Conservation (phyloP, 2,888 invertebrate genomes). For the Hyalella azteca region DNA sequence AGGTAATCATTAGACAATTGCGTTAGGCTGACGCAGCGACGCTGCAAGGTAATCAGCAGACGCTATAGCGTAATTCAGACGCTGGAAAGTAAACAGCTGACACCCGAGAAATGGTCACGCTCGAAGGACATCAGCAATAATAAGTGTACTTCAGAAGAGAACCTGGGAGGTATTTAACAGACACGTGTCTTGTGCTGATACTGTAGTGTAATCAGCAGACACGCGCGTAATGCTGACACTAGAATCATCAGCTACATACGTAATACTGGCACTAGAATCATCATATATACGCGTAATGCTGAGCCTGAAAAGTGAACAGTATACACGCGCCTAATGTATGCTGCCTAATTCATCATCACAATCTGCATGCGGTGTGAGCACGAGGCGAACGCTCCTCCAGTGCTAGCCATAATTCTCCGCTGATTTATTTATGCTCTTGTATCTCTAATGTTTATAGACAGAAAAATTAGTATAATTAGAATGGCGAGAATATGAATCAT, state of each 20-base stretch:
- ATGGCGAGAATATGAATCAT: background rate
- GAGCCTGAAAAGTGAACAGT: background rate
- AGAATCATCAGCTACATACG: no score
- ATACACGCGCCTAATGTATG: constrained; percentile 11
- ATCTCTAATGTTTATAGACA: background rate
- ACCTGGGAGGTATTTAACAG: no score
- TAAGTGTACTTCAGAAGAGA: no score
- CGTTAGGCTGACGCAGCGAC: no score
- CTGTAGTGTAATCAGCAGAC: background rate
- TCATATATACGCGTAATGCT: background rate
- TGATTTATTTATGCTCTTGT: background rate
- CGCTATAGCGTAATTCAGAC: no score
- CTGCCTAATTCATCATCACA: constrained; percentile 12
- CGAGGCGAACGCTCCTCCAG: background rate
- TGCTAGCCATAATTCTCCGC: background rate
- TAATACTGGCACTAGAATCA: no score
- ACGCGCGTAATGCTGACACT: no score
- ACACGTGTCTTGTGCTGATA: background rate
- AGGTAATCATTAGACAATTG: no score
- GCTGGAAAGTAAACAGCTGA: no score
- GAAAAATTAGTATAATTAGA: background rate
- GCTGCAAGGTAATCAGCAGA: no score
- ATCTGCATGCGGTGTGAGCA: background rate
- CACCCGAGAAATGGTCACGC: no score
- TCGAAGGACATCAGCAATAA: no score